A percentile compares a stretch with the other conserved stretches of the same genome.
Conservation (phyloP, 2,113 vertebrate species). For the Calonectris borealis region DNA sequence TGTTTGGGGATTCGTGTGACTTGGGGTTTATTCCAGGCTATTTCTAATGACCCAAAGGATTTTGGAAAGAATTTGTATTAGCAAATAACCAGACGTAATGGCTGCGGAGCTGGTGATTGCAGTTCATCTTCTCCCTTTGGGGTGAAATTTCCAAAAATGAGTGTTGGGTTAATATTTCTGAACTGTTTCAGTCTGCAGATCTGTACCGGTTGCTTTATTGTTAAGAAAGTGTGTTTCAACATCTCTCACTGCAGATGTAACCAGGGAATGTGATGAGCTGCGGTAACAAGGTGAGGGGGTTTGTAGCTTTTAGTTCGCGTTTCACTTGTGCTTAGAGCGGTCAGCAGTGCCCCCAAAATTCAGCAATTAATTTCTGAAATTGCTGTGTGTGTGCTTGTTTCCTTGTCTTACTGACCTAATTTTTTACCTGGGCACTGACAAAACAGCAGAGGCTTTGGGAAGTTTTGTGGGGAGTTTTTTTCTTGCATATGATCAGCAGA, state of each 20-base stretch:
- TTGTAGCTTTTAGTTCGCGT: fast-evolving
- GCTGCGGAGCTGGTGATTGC: background rate
- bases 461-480: background rate
- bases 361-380: no score
- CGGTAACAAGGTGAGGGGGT: background rate
- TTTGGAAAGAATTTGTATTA: background rate
- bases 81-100: background rate
- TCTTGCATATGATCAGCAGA: background rate
- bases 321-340: background rate
- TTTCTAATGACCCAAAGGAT: background rate
- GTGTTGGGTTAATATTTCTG: background rate
- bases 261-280: background rate
- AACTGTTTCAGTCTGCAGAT: background rate
- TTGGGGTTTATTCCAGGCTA: background rate
- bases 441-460: background rate
- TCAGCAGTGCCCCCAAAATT: background rate
- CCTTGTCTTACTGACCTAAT: background rate
- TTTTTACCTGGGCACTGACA: background rate
- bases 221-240: background rate
- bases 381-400: background rate
- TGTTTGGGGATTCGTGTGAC: fast-evolving
- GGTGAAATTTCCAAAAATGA: background rate
- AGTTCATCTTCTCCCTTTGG: background rate
- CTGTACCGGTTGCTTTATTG: background rate
- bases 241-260: background rate